Base-by-base conservation (phyloP, 2,113 vertebrate genomes). In the Sinosuthora webbiana region DNA sequence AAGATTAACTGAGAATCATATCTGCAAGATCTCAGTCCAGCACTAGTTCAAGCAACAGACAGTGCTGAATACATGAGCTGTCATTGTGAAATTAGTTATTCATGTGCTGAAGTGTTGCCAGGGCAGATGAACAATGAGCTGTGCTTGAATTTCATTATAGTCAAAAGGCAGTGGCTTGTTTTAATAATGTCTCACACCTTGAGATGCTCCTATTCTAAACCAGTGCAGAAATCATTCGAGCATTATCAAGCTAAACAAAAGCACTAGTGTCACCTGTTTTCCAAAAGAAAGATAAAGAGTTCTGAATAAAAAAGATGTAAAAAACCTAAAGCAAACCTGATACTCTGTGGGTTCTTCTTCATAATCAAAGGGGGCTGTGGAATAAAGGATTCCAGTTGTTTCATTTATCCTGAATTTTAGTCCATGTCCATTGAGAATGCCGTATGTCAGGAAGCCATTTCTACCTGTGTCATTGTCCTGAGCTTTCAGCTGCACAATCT, bases 271-370 rank as follows among this genome's bases (percentile, higher is more conserved):
- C 50, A 63, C 18, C 39, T 80, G n/a, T 55, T 69, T 18, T 28
- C 67, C 39, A 37, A 57, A 25, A 57, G 27, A 69, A 89, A 89
- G 41, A 60, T 9, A 20, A 35, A 59, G 63, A n/a, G 5, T 37
- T 80, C 44, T 44, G 64, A 76, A 70, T 49, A 73, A 62, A 15
- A 8, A 62, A 55, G 50, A 20, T 33, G 53, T 41, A 25, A 78
- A 52, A 79, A 86, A 65, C 55, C 45, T 50, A 44, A 95, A 92
- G 71, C 93, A 92, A 81, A 97, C 96, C 97, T 96, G 96, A n/a
- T 97, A 97, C 56, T 97, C 96, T 4, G 21, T 95, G 47, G 95
- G 87, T 53, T 94, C 97, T n/a, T 91, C 93, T 92, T 98, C 97
- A 41, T 95, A 98, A 78, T 98, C 97, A 87, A 98, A 96, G 80